These are phyloP conservation scores for Zenarchopterus dispar DNA, from an alignment of 2,797 vertebrate genomes.

Conservation along the genomic window DNA sequence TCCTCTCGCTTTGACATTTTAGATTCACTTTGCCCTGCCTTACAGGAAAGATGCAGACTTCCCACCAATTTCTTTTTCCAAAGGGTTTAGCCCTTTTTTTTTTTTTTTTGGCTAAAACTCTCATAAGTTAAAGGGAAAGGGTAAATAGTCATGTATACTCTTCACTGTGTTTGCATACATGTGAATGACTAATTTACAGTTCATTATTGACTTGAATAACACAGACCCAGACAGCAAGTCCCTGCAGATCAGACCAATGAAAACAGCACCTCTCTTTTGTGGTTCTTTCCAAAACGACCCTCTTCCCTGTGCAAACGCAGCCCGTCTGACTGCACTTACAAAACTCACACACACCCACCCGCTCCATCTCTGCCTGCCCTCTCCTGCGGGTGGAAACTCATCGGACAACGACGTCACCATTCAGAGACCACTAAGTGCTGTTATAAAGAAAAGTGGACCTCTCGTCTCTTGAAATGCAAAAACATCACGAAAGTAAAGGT, in stretches of 20 bases:
- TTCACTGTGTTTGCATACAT: constrained; percentile 13
- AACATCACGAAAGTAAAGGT: constrained; percentile 30
- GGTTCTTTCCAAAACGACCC: constrained; percentile 38
- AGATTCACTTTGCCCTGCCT: not conserved
- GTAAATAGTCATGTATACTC: not conserved
- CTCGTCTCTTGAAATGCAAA: constrained; percentile 28
- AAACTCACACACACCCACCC: constrained; percentile 33
- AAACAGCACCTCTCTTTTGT: constrained; percentile 61
- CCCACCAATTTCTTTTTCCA: constrained; percentile 1
- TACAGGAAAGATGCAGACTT: constrained; percentile 3
- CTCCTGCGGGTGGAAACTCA: constrained; percentile 63
- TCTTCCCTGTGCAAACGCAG: constrained; percentile 59
- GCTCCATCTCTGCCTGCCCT: constrained; percentile 36
- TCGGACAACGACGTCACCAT: constrained; percentile 66
- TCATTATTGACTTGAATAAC: constrained; percentile 66
- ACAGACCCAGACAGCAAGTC: constrained; percentile 60
- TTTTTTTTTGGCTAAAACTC: not conserved
- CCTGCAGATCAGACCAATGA: constrained; percentile 52
- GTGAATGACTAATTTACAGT: constrained; percentile 14
- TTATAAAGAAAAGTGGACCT: constrained; percentile 49
- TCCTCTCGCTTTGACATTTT: constrained; percentile 15
- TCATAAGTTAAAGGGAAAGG: constrained; percentile 17
- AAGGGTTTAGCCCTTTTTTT: not conserved
- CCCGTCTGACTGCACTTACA: constrained; percentile 26
- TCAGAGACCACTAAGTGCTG: constrained; percentile 46